These are phyloP conservation scores for Aporophyla nigra DNA, from an alignment of 2,888 invertebrate genomes.

Conservation along the genomic window DNA sequence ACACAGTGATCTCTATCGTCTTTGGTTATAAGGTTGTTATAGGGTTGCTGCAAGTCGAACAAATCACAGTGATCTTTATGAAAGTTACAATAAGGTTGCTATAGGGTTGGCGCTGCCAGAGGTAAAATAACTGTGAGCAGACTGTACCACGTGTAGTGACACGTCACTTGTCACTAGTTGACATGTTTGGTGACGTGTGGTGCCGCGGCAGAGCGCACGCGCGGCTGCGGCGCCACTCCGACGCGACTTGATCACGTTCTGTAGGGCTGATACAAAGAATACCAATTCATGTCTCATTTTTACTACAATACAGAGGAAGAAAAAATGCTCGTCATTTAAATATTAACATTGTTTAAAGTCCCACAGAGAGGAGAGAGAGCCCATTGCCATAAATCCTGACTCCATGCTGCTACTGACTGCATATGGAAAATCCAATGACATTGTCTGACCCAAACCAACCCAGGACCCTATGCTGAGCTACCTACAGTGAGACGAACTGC, in stretches of 20 bases:
- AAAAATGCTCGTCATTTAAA: not conserved
- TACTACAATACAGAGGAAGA: not conserved
- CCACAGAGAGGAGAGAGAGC: too few species aligned
- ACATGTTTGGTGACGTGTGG: not conserved
- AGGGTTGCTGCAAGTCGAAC: too few species aligned
- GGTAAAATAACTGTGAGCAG: too few species aligned
- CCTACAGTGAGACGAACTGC: not conserved
- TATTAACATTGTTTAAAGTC: not conserved
- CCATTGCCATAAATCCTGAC: too few species aligned
- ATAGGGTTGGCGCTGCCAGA: too few species aligned
- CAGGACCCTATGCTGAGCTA: not conserved
- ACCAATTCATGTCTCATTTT: not conserved
- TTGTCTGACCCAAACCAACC: not conserved
- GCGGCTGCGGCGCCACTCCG: slow-evolving; percentile 25
- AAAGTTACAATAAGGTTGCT: too few species aligned
- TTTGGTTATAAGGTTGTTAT: too few species aligned
- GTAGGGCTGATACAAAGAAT: slow-evolving; percentile 17
- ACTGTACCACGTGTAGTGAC: not conserved
- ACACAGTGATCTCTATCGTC: too few species aligned
- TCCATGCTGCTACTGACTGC: not conserved
- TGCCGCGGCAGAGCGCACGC: slow-evolving; percentile 22
- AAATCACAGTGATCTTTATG: too few species aligned
- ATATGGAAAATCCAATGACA: not conserved
- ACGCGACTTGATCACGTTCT: slow-evolving; percentile 17
- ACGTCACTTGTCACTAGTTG: slow-evolving; percentile 5